phyloP scores from a whole-genome alignment of 2,797 vertebrate genomes.

The Gymnodraco acuticeps region DNA sequence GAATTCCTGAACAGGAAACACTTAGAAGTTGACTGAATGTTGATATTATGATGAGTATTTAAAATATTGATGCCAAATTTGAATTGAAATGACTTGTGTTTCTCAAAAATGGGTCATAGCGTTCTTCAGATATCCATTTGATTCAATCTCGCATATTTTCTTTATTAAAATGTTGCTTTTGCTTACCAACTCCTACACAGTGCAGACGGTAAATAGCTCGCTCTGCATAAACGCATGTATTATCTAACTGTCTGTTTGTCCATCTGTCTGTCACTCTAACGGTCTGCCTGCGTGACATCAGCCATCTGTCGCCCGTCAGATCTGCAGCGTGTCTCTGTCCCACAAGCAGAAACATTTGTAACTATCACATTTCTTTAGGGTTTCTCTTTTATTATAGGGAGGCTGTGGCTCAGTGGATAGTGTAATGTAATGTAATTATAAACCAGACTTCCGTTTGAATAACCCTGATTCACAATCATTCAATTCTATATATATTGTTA shows the following conservation, averaged over 20 bases:
- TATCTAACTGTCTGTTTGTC: constrained; percentile 34
- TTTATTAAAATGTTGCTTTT: background rate
- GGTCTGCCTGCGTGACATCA: constrained; percentile 39
- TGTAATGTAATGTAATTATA: too few species aligned
- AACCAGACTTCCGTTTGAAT: too few species aligned
- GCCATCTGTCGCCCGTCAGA: constrained; percentile 61
- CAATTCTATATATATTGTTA: too few species aligned
- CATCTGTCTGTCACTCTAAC: constrained; percentile 50
- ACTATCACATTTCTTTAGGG: background rate
- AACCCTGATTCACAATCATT: too few species aligned
- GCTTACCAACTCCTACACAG: background rate
- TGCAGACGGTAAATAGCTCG: background rate
- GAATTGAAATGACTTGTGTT: background rate
- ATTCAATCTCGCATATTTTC: background rate
- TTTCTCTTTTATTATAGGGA: too few species aligned
- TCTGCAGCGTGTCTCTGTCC: constrained; percentile 42
- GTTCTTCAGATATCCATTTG: background rate
- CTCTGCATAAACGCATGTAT: constrained; percentile 19
- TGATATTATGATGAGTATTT: background rate
- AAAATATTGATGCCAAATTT: background rate
- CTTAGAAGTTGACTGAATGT: background rate
- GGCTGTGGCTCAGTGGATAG: too few species aligned
- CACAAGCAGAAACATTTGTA: constrained; percentile 30
- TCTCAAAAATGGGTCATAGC: background rate
- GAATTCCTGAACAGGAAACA: constrained; percentile 49